Conservation (phyloP, 2,888 invertebrate species). For the Eretmocerus hayati region DNA sequence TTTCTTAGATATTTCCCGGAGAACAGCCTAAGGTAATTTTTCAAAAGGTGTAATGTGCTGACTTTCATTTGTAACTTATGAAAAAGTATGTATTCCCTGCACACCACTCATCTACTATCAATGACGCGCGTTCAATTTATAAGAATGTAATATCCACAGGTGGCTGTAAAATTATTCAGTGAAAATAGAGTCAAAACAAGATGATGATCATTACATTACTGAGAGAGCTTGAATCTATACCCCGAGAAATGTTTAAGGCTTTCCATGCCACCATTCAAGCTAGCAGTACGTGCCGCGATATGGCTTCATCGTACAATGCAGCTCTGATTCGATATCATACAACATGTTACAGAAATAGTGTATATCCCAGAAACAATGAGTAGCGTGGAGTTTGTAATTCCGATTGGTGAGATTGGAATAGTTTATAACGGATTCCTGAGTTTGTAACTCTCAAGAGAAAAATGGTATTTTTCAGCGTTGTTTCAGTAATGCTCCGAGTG, state of each 20-base stretch:
- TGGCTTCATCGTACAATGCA: slow-evolving; percentile 72
- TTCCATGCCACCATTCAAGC: slow-evolving; percentile 78
- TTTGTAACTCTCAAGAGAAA: too few species aligned
- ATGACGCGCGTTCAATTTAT: background rate
- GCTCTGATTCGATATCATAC: slow-evolving; percentile 73
- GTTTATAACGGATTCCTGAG: too few species aligned
- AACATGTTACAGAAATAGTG: too few species aligned
- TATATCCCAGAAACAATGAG: too few species aligned
- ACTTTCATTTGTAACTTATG: too few species aligned
- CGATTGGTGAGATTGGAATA: too few species aligned
- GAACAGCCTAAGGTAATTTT: slow-evolving; percentile 67
- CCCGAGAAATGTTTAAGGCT: slow-evolving; percentile 70
- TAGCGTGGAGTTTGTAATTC: too few species aligned
- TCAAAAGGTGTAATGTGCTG: too few species aligned
- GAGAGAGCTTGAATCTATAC: slow-evolving; percentile 71
- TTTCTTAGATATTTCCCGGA: slow-evolving; percentile 86
- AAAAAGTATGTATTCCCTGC: too few species aligned
- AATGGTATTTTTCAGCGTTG: too few species aligned
- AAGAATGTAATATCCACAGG: slow-evolving; percentile 2
- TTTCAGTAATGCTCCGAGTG: too few species aligned
- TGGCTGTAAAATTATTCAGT: slow-evolving; percentile 69
- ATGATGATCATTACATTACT: slow-evolving; percentile 65
- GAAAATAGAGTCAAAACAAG: slow-evolving; percentile 57
- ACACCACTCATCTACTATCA: background rate
- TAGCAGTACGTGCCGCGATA: slow-evolving; percentile 72